Percentiles rank a stretch among this genome's conserved stretches.
Conservation (phyloP, 2,888 invertebrate species). For the Lithophane semibrunnea region DNA sequence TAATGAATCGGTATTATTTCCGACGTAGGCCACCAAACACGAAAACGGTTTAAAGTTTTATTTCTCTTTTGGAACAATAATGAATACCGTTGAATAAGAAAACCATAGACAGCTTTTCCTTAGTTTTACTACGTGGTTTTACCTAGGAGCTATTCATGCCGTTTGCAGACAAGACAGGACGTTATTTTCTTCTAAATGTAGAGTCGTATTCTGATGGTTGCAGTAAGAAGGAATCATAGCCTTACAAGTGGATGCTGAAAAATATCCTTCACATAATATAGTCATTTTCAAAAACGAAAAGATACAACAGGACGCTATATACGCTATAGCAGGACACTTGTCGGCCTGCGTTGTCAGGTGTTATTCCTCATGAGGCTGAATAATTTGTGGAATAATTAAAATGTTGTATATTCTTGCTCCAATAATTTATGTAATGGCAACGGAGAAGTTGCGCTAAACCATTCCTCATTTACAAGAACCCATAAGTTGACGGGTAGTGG, state of each 20-base stretch:
- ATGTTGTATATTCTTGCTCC: not conserved
- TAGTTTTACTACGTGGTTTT: too few relatives aligned
- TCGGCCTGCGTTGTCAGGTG: not conserved
- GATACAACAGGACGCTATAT: not conserved
- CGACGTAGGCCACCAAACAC: conserved; percentile 6
- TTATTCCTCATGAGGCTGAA: not conserved
- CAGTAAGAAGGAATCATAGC: not conserved
- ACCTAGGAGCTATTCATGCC: not conserved
- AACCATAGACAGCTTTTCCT: not conserved
- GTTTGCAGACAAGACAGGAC: not conserved
- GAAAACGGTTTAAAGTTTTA: not conserved
- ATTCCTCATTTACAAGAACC: conserved; percentile 14
- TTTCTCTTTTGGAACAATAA: not conserved
- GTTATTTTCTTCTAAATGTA: not conserved
- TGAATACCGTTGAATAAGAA: not conserved
- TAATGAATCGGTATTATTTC: conserved; percentile 21
- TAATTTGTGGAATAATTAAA: not conserved
- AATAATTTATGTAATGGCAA: not conserved
- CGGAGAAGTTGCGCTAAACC: not conserved
- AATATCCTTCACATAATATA: too few relatives aligned
- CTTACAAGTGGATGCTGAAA: not conserved
- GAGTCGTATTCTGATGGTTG: too few relatives aligned
- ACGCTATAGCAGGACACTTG: not conserved
- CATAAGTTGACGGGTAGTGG: not conserved
- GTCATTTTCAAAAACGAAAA: not conserved